These are phyloP conservation scores for Nasonia oneida DNA, from an alignment of 2,888 invertebrate species.

Conservation along the genomic window DNA sequence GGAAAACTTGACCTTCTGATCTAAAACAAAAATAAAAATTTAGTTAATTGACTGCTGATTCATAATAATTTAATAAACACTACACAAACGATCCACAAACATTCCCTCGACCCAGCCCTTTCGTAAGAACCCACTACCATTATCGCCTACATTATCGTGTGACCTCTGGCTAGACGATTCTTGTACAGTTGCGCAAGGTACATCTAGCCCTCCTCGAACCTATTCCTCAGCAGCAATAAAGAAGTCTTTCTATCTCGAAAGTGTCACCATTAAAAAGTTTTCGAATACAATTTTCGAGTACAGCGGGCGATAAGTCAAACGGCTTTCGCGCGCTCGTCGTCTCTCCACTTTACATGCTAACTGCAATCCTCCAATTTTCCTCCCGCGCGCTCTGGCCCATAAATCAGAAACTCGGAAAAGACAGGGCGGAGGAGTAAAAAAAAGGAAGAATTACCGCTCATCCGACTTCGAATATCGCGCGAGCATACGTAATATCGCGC, in stretches of 20 bases:
- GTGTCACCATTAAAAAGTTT: slow-evolving; percentile 58
- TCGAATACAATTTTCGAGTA: slow-evolving; percentile 53
- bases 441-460: slow-evolving; percentile 35
- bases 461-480: slow-evolving; percentile 22
- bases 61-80: too few relatives aligned
- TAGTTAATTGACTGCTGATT: too few relatives aligned
- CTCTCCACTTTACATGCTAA: slow-evolving; percentile 50
- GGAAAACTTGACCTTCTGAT: neutral
- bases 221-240: slow-evolving; percentile 14
- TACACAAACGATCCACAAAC: too few relatives aligned
- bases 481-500: slow-evolving; percentile 46
- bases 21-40: neutral
- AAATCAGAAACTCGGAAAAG: slow-evolving; percentile 51
- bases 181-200: neutral
- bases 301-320: slow-evolving; percentile 53
- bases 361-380: slow-evolving; percentile 56
- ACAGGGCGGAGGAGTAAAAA: neutral
- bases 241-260: slow-evolving; percentile 23
- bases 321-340: neutral
- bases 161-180: neutral
- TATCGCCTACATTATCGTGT: neutral
- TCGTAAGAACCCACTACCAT: too few relatives aligned
- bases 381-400: slow-evolving; percentile 16
- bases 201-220: neutral
- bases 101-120: too few relatives aligned